Conservation (phyloP, 2,797 vertebrate genomes). For the Bufotes viridis region DNA sequence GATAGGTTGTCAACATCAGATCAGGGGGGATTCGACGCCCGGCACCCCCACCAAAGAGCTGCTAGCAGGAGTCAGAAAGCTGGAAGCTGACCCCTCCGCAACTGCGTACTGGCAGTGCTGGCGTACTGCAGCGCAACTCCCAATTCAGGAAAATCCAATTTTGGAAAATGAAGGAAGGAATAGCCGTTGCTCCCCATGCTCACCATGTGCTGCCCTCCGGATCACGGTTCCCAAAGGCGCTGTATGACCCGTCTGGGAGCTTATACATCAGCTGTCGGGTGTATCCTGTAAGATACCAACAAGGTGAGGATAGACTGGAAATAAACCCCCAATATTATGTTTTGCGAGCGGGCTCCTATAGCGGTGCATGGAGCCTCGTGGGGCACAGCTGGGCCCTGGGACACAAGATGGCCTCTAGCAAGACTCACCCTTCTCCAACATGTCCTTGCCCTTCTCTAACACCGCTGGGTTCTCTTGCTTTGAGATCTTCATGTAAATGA, state of each 20-base stretch:
- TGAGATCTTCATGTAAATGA: not conserved
- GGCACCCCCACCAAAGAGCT: too few relatives aligned
- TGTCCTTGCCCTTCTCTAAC: not conserved
- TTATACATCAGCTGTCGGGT: constrained; percentile 76
- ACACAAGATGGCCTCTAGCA: too few relatives aligned
- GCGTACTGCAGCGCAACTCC: too few relatives aligned
- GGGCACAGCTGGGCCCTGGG: not conserved
- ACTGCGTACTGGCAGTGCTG: too few relatives aligned
- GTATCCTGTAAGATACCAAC: constrained; percentile 68
- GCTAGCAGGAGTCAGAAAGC: too few relatives aligned
- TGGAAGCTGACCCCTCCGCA: too few relatives aligned
- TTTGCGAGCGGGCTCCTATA: not conserved
- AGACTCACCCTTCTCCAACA: constrained; percentile 19
- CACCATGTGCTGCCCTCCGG: constrained; percentile 73
- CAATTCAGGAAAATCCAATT: not conserved
- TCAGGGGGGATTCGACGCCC: too few relatives aligned
- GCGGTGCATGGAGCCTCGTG: not conserved
- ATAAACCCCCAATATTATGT: too few relatives aligned
- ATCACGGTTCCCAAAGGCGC: constrained; percentile 71
- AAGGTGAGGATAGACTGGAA: too few relatives aligned
- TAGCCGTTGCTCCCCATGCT: constrained; percentile 32
- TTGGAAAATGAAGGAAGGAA: too few relatives aligned
- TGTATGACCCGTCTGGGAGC: constrained; percentile 66
- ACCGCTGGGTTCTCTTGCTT: not conserved
- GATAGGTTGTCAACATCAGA: too few relatives aligned